Evolutionary conservation across 2,888 invertebrate species (phyloP).

Genomic region (Melinopterus prodromus): DNA sequence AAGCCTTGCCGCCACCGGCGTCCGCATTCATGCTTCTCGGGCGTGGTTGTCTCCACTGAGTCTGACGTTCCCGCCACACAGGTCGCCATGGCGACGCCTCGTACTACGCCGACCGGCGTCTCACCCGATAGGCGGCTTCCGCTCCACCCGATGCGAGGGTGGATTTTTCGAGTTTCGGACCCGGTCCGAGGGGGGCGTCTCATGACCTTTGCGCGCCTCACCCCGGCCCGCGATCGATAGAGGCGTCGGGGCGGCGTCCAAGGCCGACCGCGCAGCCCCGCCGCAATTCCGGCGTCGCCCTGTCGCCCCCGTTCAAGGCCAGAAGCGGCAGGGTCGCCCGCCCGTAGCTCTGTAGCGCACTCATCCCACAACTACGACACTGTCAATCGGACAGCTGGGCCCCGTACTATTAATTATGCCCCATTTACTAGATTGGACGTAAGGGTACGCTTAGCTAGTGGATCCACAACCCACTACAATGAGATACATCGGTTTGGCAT

Average conservation of each 20-base stretch:
- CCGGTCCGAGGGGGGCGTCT: constrained; percentile 13
- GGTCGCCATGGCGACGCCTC: constrained; percentile 39
- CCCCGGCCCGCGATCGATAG: constrained; percentile 46
- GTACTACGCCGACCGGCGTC: constrained; percentile 27
- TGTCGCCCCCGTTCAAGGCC: constrained; percentile 43
- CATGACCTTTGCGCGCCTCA: constrained; percentile 45
- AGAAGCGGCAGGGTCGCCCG: background rate
- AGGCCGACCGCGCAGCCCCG: constrained; percentile 47
- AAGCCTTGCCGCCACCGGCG: background rate
- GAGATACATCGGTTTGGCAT: no score
- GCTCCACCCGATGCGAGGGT: background rate
- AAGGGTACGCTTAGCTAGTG: no score
- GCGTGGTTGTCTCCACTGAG: constrained; percentile 44
- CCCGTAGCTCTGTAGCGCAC: background rate
- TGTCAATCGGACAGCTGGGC: background rate
- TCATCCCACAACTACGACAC: background rate
- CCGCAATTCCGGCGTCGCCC: constrained; percentile 30
- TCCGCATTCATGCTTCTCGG: constrained; percentile 34
- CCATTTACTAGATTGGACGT: background rate
- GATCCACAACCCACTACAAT: no score
- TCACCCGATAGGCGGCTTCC: no score
- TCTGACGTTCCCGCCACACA: constrained; percentile 44
- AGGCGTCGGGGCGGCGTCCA: constrained; percentile 50
- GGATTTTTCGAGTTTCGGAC: constrained; percentile 6
- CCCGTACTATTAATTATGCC: background rate